Conservation (phyloP, 2,113 vertebrate species). For the Scartelaos histophorus region DNA sequence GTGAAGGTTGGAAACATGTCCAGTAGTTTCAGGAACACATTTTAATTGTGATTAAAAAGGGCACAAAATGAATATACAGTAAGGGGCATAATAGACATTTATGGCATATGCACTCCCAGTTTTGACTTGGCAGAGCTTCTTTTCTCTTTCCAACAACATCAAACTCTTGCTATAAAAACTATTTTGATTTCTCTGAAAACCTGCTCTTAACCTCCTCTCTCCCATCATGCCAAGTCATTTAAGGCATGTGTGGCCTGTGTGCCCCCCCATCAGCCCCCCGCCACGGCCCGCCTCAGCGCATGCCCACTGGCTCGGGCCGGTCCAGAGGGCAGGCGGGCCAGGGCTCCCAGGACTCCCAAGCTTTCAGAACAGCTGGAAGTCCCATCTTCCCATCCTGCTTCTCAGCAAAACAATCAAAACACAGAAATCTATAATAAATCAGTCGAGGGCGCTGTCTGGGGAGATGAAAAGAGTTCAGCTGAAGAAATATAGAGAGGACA, state of each 20-base stretch:
- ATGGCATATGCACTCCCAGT: not conserved
- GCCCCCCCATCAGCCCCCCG: conserved; percentile 76
- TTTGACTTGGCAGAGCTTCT: not conserved
- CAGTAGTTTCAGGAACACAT: conserved; percentile 26
- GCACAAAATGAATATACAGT: conserved; percentile 22
- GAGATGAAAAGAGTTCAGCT: conserved; percentile 26
- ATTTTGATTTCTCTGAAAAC: conserved; percentile 68
- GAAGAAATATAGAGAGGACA: conserved; percentile 37
- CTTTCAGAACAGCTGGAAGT: conserved; percentile 74
- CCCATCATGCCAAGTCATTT: conserved; percentile 79
- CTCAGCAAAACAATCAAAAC: conserved; percentile 72
- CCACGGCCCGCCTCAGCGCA: conserved; percentile 63
- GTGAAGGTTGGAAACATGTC: conserved; percentile 35
- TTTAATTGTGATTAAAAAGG: conserved; percentile 31
- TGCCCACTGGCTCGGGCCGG: conserved; percentile 66
- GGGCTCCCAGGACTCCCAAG: conserved; percentile 67
- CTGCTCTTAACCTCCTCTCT: conserved; percentile 54
- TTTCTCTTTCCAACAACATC: conserved; percentile 31
- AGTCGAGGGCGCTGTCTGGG: conserved; percentile 56
- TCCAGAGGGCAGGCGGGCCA: conserved; percentile 67
- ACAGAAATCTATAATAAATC: conserved; percentile 70
- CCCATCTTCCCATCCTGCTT: conserved; percentile 66
- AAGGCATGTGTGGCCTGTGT: conserved; percentile 78
- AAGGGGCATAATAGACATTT: not conserved
- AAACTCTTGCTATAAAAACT: conserved; percentile 27